Percentiles rank a stretch among this genome's conserved stretches.
phyloP scores from a whole-genome alignment of 2,888 invertebrate species.

The Euzetes globulus region DNA sequence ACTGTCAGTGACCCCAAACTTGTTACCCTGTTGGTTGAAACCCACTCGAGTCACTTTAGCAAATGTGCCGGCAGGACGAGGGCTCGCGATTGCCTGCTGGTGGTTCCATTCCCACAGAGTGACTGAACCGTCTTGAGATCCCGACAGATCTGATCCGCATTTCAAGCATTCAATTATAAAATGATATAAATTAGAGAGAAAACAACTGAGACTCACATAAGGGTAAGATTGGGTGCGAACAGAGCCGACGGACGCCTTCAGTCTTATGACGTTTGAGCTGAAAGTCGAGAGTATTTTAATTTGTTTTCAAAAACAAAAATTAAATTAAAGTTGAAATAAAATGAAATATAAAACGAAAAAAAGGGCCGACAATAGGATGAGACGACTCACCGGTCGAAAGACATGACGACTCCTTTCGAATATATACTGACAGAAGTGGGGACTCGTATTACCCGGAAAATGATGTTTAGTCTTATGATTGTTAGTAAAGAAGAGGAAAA shows the following conservation, averaged over 20 bases:
- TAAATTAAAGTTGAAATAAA: conserved; percentile 9
- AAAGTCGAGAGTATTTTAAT: conserved; percentile 29
- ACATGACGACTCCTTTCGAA: conserved; percentile 93
- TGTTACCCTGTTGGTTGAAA: conserved; percentile 94
- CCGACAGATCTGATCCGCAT: conserved; percentile 65
- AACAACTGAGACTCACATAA: conserved; percentile 61
- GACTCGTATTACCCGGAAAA: conserved; percentile 92
- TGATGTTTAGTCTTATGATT: conserved; percentile 54
- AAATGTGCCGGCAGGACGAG: conserved; percentile 86
- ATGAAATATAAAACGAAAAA: conserved; percentile 20
- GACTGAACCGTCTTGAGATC: conserved; percentile 91
- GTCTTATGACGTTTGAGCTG: conserved; percentile 90
- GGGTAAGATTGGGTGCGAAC: conserved; percentile 89
- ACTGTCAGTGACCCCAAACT: conserved; percentile 95
- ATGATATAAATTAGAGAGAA: conserved; percentile 8
- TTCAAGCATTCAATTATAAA: conserved; percentile 30
- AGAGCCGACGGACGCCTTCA: conserved; percentile 88
- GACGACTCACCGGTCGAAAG: conserved; percentile 77
- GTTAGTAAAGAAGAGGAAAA: neutral
- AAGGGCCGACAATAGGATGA: conserved; percentile 27
- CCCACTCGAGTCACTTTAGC: conserved; percentile 78
- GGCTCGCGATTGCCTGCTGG: conserved; percentile 76
- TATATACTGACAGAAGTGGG: conserved; percentile 89
- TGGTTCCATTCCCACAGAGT: conserved; percentile 98
- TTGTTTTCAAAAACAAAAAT: conserved; percentile 6